These are phyloP conservation scores for Julus scandinavius DNA, from an alignment of 2,888 invertebrate species.

Conservation along the genomic window DNA sequence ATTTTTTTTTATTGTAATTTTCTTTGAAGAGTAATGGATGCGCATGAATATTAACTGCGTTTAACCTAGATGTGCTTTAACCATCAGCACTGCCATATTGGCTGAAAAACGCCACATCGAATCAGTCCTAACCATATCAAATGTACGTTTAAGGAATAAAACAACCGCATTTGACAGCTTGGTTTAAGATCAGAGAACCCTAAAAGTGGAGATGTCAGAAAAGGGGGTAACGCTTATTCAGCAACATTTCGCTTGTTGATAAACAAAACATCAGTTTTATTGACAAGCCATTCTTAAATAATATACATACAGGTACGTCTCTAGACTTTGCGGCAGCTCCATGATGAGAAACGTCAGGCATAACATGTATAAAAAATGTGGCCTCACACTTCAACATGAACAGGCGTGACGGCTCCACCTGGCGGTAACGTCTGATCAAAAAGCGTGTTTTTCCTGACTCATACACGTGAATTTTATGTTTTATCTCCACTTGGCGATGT, in stretches of 20 bases:
- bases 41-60: neutral
- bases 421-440: neutral
- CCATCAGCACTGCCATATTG: neutral
- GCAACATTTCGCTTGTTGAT: neutral
- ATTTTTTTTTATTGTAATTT: neutral
- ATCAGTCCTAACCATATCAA: conserved; percentile 4
- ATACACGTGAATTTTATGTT: neutral
- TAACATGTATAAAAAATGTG: neutral
- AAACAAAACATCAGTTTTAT: neutral
- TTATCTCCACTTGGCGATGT: neutral
- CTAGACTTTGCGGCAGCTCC: neutral
- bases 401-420: conserved; percentile 23
- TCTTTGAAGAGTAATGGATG: neutral
- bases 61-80: neutral
- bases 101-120: neutral
- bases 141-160: neutral
- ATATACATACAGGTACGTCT: neutral
- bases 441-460: conserved; percentile 26
- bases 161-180: neutral
- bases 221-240: neutral
- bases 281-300: neutral
- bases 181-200: neutral
- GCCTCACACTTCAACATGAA: neutral
- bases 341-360: neutral
- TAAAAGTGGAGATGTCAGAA: neutral